These are phyloP conservation scores for Anarsia innoxiella DNA, from an alignment of 2,888 invertebrate species.

Conservation along the genomic window DNA sequence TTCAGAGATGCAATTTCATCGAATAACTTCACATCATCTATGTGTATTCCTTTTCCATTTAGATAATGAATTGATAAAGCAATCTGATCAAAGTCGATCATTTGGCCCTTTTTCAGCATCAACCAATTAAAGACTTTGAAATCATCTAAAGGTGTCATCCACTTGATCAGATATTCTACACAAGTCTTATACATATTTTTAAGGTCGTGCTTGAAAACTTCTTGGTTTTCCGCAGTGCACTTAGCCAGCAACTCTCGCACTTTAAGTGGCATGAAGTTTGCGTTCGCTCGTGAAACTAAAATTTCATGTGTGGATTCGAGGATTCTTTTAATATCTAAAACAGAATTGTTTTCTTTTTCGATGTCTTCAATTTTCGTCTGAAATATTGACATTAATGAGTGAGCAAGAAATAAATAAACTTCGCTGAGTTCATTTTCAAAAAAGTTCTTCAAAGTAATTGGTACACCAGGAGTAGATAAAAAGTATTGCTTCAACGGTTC, in stretches of 20 bases:
- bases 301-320: background rate
- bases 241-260: no score
- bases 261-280: background rate
- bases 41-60: slow-evolving; percentile 15
- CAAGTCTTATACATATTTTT: slow-evolving; percentile 19
- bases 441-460: slow-evolving; percentile 17
- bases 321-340: slow-evolving; percentile 16
- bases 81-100: slow-evolving; percentile 16
- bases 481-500: slow-evolving; percentile 24
- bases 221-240: no score
- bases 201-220: no score
- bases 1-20: slow-evolving; percentile 16
- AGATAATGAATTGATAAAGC: slow-evolving; percentile 15
- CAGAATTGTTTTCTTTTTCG: slow-evolving; percentile 20
- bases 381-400: slow-evolving; percentile 19
- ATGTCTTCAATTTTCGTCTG: slow-evolving; percentile 18
- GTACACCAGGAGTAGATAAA: slow-evolving; percentile 15
- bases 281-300: background rate
- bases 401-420: slow-evolving; percentile 18
- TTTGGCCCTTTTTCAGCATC: slow-evolving; percentile 17
- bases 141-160: slow-evolving; percentile 18
- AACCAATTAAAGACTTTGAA: slow-evolving; percentile 16
- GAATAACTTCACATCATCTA: slow-evolving; percentile 17
- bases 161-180: slow-evolving; percentile 17
- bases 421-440: slow-evolving; percentile 20